These are phyloP conservation scores for Perizoma flavofasciatum DNA, from an alignment of 2,888 invertebrate genomes.

Conservation along the genomic window DNA sequence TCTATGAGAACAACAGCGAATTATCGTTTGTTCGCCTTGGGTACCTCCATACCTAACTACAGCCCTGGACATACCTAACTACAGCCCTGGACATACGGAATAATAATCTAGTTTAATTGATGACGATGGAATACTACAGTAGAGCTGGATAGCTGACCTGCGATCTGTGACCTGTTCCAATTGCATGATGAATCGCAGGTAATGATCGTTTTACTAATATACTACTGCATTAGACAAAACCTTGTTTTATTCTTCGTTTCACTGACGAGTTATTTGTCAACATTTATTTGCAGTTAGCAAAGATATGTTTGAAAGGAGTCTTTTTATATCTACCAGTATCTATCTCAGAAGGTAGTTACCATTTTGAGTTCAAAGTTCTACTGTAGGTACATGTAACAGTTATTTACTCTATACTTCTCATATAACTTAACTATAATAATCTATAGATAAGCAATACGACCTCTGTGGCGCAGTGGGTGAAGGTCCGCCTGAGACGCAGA, in stretches of 20 bases:
- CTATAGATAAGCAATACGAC: no score
- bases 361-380: no score
- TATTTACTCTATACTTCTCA: no score
- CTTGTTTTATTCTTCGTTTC: background rate
- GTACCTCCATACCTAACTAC: background rate
- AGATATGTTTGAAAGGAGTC: background rate
- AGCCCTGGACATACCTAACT: background rate
- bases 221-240: background rate
- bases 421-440: no score
- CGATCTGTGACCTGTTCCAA: slow-evolving; percentile 3
- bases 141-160: slow-evolving; percentile 13
- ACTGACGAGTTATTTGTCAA: slow-evolving; percentile 1
- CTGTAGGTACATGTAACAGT: no score
- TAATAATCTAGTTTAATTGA: slow-evolving; percentile 8
- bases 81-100: background rate
- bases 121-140: slow-evolving; percentile 2
- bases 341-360: background rate
- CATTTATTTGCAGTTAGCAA: slow-evolving; percentile 4
- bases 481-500: no score
- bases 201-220: background rate
- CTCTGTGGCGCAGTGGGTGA: no score
- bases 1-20: no score
- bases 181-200: slow-evolving; percentile 10
- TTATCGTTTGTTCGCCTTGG: no score
- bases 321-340: no score